Percentiles rank a stretch among this genome's conserved stretches.
phyloP scores from a whole-genome alignment of 2,113 vertebrate species.

The Cricetomys ansorgei region DNA sequence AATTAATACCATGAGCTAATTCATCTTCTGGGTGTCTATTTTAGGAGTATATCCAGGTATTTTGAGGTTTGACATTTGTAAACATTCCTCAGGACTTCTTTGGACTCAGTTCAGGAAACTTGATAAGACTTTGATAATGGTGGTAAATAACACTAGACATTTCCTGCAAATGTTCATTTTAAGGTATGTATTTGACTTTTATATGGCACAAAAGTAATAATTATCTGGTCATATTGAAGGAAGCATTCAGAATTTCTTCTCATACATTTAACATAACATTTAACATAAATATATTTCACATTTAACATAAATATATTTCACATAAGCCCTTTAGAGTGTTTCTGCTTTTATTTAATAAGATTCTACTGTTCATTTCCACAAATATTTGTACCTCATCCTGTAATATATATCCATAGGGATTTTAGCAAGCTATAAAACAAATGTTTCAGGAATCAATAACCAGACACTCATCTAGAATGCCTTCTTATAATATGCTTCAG shows the following conservation, averaged over 20 bases:
- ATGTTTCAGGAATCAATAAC: neutral
- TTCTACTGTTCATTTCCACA: neutral
- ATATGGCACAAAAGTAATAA: neutral
- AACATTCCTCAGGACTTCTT: neutral
- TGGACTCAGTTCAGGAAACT: neutral
- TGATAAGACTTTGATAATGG: neutral
- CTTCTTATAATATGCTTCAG: neutral
- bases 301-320: neutral
- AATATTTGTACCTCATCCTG: neutral
- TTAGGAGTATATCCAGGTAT: neutral
- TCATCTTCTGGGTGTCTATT: neutral
- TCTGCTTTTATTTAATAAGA: neutral
- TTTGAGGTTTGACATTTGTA: constrained; percentile 26
- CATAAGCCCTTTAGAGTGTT: neutral
- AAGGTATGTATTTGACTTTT: neutral
- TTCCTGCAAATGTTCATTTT: neutral
- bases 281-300: neutral
- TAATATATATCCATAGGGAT: neutral
- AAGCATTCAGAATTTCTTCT: neutral
- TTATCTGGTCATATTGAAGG: neutral
- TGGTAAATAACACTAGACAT: neutral
- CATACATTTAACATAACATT: neutral
- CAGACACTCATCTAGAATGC: neutral
- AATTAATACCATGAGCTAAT: neutral
- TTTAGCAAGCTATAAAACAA: neutral